Percentiles rank a stretch among this genome's conserved stretches.
phyloP scores from a whole-genome alignment of 2,888 invertebrate genomes.

The Acronicta psi region DNA sequence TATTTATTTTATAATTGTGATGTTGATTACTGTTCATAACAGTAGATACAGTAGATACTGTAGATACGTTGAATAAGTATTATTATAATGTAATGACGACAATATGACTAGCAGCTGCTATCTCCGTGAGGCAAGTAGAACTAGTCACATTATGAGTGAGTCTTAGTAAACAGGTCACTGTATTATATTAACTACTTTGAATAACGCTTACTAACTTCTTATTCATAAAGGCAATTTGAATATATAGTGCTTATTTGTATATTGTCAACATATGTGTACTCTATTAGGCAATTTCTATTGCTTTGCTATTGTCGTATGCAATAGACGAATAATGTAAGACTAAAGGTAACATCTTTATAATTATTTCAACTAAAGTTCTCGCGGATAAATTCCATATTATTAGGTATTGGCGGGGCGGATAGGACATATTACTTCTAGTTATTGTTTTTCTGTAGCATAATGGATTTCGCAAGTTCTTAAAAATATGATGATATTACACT shows the following conservation, averaged over 20 bases:
- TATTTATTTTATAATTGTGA: constrained; percentile 1
- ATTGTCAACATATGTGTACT: constrained; percentile 35
- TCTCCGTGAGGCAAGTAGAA: constrained; percentile 25
- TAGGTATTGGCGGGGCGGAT: too few relatives aligned
- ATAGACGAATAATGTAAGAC: too few relatives aligned
- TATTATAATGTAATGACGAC: constrained; percentile 20
- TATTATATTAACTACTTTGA: constrained; percentile 49
- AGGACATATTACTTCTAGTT: too few relatives aligned
- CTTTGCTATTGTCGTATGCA: background rate
- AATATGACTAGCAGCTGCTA: constrained; percentile 44
- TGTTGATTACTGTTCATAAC: background rate
- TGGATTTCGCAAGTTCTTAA: too few relatives aligned
- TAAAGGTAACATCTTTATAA: background rate
- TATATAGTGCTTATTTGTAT: constrained; percentile 43
- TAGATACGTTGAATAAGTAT: too few relatives aligned
- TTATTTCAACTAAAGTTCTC: too few relatives aligned
- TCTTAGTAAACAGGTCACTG: constrained; percentile 50
- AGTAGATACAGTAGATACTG: too few relatives aligned
- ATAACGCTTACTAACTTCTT: constrained; percentile 52
- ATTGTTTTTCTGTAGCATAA: too few relatives aligned
- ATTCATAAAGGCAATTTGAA: constrained; percentile 49
- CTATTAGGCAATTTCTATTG: constrained; percentile 6
- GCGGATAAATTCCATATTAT: too few relatives aligned
- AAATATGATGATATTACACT: too few relatives aligned
- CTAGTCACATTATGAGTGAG: constrained; percentile 25